A percentile compares a stretch with the other conserved stretches of the same genome.
These are phyloP conservation scores for Coregonus suidteri DNA, from an alignment of 2,797 vertebrate species.

Conservation along the genomic window DNA sequence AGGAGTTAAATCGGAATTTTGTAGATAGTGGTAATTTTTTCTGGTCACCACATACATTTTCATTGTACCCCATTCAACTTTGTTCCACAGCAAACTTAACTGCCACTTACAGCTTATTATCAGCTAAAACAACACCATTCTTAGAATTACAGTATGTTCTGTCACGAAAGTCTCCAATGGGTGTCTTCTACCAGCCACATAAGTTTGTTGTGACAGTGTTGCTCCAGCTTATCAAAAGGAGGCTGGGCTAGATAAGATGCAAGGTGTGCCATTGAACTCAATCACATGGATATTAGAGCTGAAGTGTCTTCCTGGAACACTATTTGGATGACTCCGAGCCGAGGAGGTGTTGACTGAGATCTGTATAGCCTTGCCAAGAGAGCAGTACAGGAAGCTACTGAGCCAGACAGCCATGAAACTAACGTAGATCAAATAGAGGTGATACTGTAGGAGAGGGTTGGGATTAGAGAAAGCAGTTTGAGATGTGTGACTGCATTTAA, in stretches of 20 bases:
- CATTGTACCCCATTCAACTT: too few relatives aligned
- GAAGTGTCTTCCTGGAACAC: constrained; percentile 21
- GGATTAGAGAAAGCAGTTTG: not conserved
- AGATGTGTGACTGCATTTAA: not conserved
- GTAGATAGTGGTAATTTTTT: not conserved
- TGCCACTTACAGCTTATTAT: not conserved
- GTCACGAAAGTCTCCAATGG: not conserved
- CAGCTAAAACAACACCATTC: not conserved
- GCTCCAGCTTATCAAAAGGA: not conserved
- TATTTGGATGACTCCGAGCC: constrained; percentile 6
- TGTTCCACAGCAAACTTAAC: not conserved
- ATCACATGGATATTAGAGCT: not conserved
- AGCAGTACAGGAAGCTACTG: not conserved
- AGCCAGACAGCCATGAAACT: not conserved
- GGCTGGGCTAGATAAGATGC: not conserved
- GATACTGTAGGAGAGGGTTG: not conserved
- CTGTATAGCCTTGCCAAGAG: not conserved
- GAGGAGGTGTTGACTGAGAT: constrained; percentile 11
- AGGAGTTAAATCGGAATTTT: not conserved
- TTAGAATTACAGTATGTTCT: not conserved
- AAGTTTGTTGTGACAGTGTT: constrained; percentile 15
- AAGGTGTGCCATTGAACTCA: constrained; percentile 8
- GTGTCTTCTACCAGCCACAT: not conserved
- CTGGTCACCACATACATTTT: not conserved
- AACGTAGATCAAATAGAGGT: constrained; percentile 2